Evolutionary conservation across 1,140 invertebrate species (phyloP).

Genomic region (Thereuonema tuberculata): DNA sequence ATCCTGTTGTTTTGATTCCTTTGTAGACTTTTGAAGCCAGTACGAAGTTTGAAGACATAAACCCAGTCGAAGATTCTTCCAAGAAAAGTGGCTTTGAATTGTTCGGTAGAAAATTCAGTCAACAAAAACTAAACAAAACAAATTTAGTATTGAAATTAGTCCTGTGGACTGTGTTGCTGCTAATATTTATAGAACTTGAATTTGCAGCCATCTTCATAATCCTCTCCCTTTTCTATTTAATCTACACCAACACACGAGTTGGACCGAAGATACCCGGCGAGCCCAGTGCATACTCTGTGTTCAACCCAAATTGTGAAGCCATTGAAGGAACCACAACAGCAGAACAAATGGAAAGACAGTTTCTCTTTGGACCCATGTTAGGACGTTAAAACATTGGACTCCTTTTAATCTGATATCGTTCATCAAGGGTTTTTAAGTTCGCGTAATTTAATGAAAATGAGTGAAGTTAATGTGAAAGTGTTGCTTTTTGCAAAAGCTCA

Average conservation of each 20-base stretch:
- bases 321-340: constrained; percentile 86
- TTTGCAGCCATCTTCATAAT: constrained; percentile 86
- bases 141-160: no score
- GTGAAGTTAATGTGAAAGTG: constrained; percentile 7
- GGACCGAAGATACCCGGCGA: constrained; percentile 51
- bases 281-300: constrained; percentile 92
- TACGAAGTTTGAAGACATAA: no score
- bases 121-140: no score
- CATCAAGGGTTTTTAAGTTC: neutral
- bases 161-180: constrained; percentile 49
- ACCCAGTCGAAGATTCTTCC: no score
- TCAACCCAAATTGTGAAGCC: constrained; percentile 83
- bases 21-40: no score
- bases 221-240: constrained; percentile 57
- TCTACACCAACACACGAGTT: constrained; percentile 71
- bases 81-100: no score
- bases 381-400: neutral
- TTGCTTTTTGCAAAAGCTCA: constrained; percentile 18
- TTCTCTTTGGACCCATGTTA: constrained; percentile 43
- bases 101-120: no score
- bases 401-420: neutral
- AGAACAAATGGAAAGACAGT: constrained; percentile 84
- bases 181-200: constrained; percentile 56
- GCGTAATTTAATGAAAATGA: neutral
- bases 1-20: no score